Evolutionary conservation across 2,888 invertebrate genomes (phyloP), one percentile per base, ranked within the genome.

Genomic region (Salticus scenicus): DNA sequence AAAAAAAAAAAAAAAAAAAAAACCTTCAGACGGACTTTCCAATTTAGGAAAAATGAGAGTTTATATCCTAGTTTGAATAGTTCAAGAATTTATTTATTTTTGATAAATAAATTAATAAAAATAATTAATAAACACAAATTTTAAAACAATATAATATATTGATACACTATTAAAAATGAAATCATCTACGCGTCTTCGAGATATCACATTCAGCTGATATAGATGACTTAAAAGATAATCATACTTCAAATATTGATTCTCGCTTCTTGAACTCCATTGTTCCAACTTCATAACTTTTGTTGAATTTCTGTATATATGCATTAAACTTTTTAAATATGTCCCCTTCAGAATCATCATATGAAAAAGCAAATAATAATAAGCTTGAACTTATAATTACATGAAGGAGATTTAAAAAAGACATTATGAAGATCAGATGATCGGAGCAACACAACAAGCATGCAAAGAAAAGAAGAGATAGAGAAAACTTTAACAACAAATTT

Each of bases 171-270:
- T n/a, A n/a, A n/a, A n/a, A n/a, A n/a, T n/a, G n/a, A n/a, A n/a
- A n/a, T n/a, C n/a, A n/a, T n/a, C n/a, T n/a, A n/a, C n/a, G n/a
- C n/a, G n/a, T n/a, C n/a, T n/a, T n/a, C n/a, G n/a, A n/a, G n/a
- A n/a, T n/a, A n/a, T n/a, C n/a, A n/a, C n/a, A n/a, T n/a, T n/a
- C n/a, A n/a, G n/a, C n/a, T n/a, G n/a, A n/a, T n/a, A n/a, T n/a
- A n/a, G n/a, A n/a, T n/a, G n/a, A n/a, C n/a, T n/a, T n/a, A 37
- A 37, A 66, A 31, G 66, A 66, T 30, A 66, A 30, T 90, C 91
- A 91, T 90, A 94, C 94, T 91, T 93, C 91, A 90, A 94, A 94
- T 88, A 92, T 92, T 83, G 92, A 90, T 87, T 93, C 92, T 89
- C 93, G 92, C 7, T 91, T 90, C 66, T 91, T 89, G 89, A 93